Percentiles rank a stretch among this genome's conserved stretches.
These are phyloP conservation scores for Apomyelois bistriatella DNA, from an alignment of 2,888 invertebrate species.

Conservation along the genomic window DNA sequence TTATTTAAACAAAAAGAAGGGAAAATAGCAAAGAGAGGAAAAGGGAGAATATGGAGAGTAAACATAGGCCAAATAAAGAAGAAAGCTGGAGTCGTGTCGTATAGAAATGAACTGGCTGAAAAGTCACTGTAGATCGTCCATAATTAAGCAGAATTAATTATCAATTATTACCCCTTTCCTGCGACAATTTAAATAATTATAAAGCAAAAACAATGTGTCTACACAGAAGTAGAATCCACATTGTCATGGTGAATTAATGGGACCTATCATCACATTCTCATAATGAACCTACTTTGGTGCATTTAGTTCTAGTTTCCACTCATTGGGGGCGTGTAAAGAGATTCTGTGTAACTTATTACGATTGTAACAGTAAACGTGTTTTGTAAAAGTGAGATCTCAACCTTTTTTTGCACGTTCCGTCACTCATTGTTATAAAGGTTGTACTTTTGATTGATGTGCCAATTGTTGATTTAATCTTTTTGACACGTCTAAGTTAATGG, in stretches of 20 bases:
- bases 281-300: constrained; percentile 35
- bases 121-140: no score
- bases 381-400: constrained; percentile 11
- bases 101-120: no score
- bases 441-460: neutral
- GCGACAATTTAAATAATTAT: neutral
- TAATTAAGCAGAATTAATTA: neutral
- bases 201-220: neutral
- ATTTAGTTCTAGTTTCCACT: constrained; percentile 36
- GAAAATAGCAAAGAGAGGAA: no score
- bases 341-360: constrained; percentile 17
- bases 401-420: constrained; percentile 1
- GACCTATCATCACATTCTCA: constrained; percentile 29
- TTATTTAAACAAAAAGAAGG: no score
- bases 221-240: constrained; percentile 14
- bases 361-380: constrained; percentile 14
- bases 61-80: no score
- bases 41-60: no score
- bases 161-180: neutral
- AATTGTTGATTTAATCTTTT: no score
- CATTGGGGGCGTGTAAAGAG: constrained; percentile 35
- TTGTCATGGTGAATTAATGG: constrained; percentile 20
- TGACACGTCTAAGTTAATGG: no score
- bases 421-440: constrained; percentile 1
- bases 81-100: no score